These are phyloP conservation scores for Drusus annulatus DNA, from an alignment of 1,140 invertebrate species.

Conservation along the genomic window DNA sequence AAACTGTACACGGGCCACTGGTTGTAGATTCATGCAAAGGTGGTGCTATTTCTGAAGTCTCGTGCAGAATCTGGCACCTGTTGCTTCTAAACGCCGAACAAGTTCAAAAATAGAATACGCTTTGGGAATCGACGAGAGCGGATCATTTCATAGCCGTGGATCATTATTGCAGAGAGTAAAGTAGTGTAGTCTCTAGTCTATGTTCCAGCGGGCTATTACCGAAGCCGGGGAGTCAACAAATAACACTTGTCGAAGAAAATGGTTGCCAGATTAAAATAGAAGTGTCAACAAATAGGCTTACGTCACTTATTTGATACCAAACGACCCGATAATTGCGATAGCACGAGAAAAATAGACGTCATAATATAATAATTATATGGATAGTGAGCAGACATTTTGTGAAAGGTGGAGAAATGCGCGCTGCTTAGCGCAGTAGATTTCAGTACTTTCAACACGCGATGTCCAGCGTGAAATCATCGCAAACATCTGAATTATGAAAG, in stretches of 20 bases:
- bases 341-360: no score
- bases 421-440: no score
- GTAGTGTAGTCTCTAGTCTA: neutral
- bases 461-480: no score
- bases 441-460: no score
- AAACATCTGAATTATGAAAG: no score
- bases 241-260: constrained; percentile 8
- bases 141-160: neutral
- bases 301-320: neutral
- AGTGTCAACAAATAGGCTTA: constrained; percentile 7
- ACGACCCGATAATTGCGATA: neutral
- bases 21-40: neutral
- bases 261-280: neutral
- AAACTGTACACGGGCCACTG: neutral
- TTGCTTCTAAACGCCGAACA: neutral
- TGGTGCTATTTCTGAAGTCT: constrained; percentile 5
- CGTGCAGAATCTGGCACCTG: constrained; percentile 33
- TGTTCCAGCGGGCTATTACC: neutral
- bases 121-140: constrained; percentile 3
- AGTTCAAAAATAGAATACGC: constrained; percentile 2
- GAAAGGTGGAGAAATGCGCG: no score
- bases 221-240: neutral
- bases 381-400: no score
- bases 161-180: neutral
- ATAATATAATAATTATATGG: no score